Evolutionary conservation across 2,113 vertebrate species (phyloP).

Genomic region (Dicrurus megarhynchus): DNA sequence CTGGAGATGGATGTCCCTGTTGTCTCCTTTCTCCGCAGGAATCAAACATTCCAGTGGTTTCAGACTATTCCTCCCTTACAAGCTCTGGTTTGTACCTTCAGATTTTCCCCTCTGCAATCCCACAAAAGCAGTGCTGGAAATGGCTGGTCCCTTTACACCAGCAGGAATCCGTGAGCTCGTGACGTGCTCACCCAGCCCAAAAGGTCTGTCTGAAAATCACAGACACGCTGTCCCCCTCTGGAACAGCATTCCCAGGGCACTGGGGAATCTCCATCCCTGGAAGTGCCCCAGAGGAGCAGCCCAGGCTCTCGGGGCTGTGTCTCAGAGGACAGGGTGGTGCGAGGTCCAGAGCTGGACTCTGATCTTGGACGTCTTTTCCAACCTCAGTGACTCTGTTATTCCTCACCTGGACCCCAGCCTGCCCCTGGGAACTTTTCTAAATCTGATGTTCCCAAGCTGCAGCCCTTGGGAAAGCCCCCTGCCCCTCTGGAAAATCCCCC

Average conservation of each 20-base stretch:
- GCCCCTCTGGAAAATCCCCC: background rate
- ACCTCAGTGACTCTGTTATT: background rate
- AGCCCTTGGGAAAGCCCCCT: too few relatives aligned
- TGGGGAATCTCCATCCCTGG: background rate
- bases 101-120: background rate
- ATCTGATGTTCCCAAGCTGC: background rate
- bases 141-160: background rate
- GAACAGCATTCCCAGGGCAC: background rate
- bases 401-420: background rate
- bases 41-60: background rate
- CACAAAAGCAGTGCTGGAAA: background rate
- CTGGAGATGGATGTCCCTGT: accelerated
- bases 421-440: background rate
- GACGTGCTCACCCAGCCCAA: background rate
- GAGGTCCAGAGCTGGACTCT: background rate
- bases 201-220: background rate
- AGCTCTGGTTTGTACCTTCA: background rate
- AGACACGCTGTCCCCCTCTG: background rate
- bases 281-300: accelerated
- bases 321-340: accelerated
- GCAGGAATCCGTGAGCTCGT: accelerated
- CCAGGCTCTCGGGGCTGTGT: background rate
- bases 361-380: background rate
- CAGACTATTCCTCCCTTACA: accelerated
- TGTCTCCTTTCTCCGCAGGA: background rate